Conservation (phyloP, 2,113 vertebrate species). For the pig (Sus scrofa) region T2T-Sscrofa CM000823.6:62373001-62373500, state of each 20-base stretch:
- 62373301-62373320: neutral
- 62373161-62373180: neutral
- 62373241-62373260: neutral
- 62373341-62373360: neutral
- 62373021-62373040: rapidly evolving
- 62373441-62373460: constrained; percentile 88
- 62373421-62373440: constrained; percentile 92
- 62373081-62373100: neutral
- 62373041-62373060: rapidly evolving
- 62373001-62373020: rapidly evolving
- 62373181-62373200: neutral
- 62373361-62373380: neutral
- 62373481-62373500: rapidly evolving
- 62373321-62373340: neutral
- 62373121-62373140: neutral
- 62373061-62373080: neutral
- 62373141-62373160: no score
- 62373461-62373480: constrained; percentile 84
- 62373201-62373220: neutral
- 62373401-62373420: constrained; percentile 92
- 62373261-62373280: rapidly evolving
- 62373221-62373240: neutral
- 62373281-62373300: neutral
- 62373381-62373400: constrained; percentile 86
- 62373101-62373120: neutral